These are phyloP conservation scores for Typhlichthys subterraneus DNA, from an alignment of 2,797 vertebrate genomes.

Conservation along the genomic window DNA sequence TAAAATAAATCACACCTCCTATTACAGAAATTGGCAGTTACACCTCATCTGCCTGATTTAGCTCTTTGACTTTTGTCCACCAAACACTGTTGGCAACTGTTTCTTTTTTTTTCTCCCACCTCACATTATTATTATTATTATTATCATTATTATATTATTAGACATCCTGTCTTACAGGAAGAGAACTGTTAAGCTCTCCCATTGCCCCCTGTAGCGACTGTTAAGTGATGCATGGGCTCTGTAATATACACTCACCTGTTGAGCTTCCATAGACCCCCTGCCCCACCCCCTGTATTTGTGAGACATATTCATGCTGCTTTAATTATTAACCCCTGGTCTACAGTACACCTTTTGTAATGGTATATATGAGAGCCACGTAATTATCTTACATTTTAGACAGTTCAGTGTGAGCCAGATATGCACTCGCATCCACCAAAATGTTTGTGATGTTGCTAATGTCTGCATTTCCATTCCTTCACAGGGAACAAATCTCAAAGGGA, in stretches of 20 bases:
- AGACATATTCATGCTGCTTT: constrained; percentile 1
- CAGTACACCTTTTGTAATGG: background rate
- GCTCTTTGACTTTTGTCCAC: background rate
- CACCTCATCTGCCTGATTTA: too few species aligned
- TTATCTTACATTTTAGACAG: constrained; percentile 7
- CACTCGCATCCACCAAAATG: constrained; percentile 12
- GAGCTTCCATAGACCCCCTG: background rate
- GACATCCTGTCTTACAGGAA: too few species aligned
- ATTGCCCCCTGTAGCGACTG: background rate
- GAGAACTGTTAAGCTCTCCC: background rate
- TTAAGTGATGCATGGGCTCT: background rate
- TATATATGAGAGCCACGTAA: background rate
- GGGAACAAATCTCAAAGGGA: constrained; percentile 99
- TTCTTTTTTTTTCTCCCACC: too few species aligned
- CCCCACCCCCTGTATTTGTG: background rate
- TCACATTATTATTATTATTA: too few species aligned
- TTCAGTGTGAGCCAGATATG: constrained; percentile 15
- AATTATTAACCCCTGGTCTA: constrained; percentile 42
- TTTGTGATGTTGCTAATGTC: constrained; percentile 46
- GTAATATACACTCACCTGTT: background rate
- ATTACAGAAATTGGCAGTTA: background rate
- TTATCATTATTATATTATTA: too few species aligned
- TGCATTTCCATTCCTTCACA: constrained; percentile 70
- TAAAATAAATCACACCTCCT: background rate
- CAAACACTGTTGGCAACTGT: background rate